phyloP scores from a whole-genome alignment of 2,797 vertebrate genomes.

The Spea hammondii region DNA sequence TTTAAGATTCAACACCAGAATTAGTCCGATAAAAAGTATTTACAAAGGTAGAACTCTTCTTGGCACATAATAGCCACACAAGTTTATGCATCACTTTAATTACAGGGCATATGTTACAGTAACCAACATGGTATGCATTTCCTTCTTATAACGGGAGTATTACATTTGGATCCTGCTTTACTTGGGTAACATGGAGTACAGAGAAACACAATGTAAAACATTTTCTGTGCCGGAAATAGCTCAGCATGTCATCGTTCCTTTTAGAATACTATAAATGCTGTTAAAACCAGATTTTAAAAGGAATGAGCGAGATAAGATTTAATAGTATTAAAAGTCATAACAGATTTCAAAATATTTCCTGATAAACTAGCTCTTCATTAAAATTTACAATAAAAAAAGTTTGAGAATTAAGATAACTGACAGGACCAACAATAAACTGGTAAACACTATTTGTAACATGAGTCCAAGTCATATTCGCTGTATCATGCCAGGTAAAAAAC shows the following conservation, averaged over 20 bases:
- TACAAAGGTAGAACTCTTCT: no score
- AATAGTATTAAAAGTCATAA: background rate
- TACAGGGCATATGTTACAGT: background rate
- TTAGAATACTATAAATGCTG: background rate
- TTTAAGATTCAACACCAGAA: no score
- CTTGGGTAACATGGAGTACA: no score
- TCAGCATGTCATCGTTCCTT: background rate
- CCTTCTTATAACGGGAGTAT: background rate
- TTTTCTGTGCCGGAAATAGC: no score
- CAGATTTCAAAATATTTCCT: background rate
- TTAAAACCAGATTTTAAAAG: background rate
- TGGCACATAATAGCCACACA: background rate
- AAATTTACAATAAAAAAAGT: conserved; percentile 4
- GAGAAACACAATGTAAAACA: no score
- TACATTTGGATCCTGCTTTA: no score
- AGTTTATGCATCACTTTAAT: background rate
- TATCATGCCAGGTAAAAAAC: conserved; percentile 57
- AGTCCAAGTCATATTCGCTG: conserved; percentile 56
- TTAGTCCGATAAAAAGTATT: no score
- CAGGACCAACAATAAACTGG: no score
- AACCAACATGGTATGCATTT: background rate
- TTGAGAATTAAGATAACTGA: no score
- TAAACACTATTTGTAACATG: conserved; percentile 40
- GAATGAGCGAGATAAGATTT: background rate
- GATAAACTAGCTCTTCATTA: conserved; percentile 24